These are phyloP conservation scores for Smutsia temminckii DNA, from an alignment of 2,797 vertebrate species.

Conservation along the genomic window DNA sequence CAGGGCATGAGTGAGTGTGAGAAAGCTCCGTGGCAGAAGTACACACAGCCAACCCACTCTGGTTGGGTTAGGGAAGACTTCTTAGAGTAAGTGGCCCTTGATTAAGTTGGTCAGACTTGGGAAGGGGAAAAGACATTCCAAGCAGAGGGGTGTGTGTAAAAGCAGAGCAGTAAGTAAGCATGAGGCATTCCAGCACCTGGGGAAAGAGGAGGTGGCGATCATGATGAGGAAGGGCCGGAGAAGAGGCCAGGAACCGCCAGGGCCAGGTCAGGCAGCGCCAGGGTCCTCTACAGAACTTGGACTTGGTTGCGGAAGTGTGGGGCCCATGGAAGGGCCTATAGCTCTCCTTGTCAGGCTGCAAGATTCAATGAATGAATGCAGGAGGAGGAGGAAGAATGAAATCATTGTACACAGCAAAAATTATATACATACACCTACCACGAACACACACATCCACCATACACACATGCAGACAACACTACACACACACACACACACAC, in stretches of 20 bases:
- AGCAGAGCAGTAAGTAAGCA: not conserved
- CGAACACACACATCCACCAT: not conserved
- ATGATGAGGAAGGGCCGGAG: not conserved
- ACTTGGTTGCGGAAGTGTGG: not conserved
- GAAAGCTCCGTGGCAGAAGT: not conserved
- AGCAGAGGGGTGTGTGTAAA: not conserved
- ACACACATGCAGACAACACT: no score
- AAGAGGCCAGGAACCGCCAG: not conserved
- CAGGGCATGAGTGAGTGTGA: not conserved
- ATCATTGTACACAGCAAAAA: not conserved
- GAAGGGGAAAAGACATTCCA: no score
- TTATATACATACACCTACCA: not conserved
- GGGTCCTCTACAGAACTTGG: not conserved
- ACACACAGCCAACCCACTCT: not conserved
- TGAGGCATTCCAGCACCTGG: not conserved
- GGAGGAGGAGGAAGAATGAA: not conserved
- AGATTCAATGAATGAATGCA: not conserved
- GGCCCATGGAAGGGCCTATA: not conserved
- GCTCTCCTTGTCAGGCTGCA: not conserved
- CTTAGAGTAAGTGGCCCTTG: not conserved
- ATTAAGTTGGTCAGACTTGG: not conserved
- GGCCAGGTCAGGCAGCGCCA: not conserved
- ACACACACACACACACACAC: not conserved
- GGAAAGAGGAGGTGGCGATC: no score
- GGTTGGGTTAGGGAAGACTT: not conserved